These are phyloP conservation scores for Ovibos moschatus DNA, from an alignment of 2,113 vertebrate species.

Conservation along the genomic window DNA sequence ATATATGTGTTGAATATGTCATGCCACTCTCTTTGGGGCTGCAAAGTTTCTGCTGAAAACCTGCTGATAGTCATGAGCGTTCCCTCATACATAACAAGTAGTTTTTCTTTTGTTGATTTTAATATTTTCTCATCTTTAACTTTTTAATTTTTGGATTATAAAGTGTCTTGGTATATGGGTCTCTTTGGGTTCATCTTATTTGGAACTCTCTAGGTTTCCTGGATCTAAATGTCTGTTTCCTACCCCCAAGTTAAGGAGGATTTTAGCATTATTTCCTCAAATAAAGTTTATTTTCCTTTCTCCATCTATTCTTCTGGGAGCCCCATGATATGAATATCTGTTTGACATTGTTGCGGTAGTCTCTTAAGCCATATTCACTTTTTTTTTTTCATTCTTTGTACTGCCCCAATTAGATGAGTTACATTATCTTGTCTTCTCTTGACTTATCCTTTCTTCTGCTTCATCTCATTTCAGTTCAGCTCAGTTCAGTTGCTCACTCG, in stretches of 20 bases:
- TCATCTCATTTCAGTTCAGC: not conserved
- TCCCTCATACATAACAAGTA: not conserved
- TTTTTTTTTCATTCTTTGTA: not conserved
- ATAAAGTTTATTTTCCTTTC: not conserved
- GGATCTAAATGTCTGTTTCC: not conserved
- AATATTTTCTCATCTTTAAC: not conserved
- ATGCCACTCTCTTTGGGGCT: not conserved
- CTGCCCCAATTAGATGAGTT: not conserved
- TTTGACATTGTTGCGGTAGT: not conserved
- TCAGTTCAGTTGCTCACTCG: not conserved
- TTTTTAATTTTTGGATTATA: not conserved
- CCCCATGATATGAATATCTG: not conserved
- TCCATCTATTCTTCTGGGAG: not conserved
- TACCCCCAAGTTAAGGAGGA: not conserved
- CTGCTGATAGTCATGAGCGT: not conserved
- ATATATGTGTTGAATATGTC: not conserved
- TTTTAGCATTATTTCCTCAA: not conserved
- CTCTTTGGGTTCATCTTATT: not conserved
- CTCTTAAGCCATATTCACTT: not conserved
- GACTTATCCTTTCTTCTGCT: not conserved
- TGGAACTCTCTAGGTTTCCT: not conserved
- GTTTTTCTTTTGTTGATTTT: not conserved
- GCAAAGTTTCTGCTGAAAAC: not conserved
- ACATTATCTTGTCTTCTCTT: not conserved
- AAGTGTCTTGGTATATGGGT: not conserved